phyloP scores from a whole-genome alignment of 2,113 vertebrate genomes.

The Mungos mungo region DNA sequence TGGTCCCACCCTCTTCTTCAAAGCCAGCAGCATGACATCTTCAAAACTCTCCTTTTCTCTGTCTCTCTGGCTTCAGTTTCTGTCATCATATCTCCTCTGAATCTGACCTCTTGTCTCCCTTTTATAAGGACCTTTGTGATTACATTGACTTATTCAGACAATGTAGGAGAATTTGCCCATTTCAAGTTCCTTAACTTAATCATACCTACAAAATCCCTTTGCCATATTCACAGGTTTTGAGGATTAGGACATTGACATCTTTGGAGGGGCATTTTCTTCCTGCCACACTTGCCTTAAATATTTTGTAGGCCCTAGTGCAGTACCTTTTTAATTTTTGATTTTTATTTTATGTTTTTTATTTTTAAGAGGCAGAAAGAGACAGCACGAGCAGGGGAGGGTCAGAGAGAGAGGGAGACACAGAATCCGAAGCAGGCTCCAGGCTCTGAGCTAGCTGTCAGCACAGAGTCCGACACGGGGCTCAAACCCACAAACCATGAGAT shows the following conservation, averaged over 20 bases:
- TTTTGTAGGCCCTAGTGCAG: neutral
- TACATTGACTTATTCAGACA: neutral
- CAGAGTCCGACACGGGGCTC: too few species aligned
- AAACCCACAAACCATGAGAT: too few species aligned
- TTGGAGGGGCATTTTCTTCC: neutral
- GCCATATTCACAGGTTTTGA: neutral
- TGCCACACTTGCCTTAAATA: neutral
- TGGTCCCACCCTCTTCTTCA: neutral
- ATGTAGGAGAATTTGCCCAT: slow-evolving; percentile 29
- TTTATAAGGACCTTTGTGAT: neutral
- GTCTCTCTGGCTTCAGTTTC: neutral
- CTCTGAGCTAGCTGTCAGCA: too few species aligned
- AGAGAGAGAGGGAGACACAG: too few species aligned
- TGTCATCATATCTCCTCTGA: neutral
- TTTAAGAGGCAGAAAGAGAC: too few species aligned
- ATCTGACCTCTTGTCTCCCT: neutral
- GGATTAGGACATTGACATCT: neutral
- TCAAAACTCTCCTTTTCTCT: neutral
- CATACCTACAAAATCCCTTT: slow-evolving; percentile 1
- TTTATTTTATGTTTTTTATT: too few species aligned
- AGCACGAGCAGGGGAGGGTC: too few species aligned
- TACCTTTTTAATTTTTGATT: neutral
- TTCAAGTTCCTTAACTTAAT: slow-evolving; percentile 33
- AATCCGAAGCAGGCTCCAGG: too few species aligned
- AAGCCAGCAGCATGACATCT: neutral